Base-by-base conservation (phyloP, 2,888 invertebrate species). In the Acronicta leporina region DNA sequence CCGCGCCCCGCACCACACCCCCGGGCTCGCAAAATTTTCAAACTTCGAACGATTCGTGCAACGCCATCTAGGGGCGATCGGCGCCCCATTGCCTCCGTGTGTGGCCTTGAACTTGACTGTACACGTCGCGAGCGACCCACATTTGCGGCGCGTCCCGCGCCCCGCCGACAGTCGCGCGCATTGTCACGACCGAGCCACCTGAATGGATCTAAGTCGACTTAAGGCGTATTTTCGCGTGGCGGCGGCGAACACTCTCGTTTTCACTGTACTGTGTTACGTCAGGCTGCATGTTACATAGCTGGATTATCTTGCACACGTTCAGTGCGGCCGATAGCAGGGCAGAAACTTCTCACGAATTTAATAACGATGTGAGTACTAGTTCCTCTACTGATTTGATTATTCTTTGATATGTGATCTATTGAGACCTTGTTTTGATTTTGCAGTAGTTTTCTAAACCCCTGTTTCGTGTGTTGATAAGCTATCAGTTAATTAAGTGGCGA, bases 41-140 rank as follows among this genome's bases (percentile, higher is more conserved):
- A 88, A 89, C 85, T 83, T 83, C 86, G 86, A 83, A 87, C 53
- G 70, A 65, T 70, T 87, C 90, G 83, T 84, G 80, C 90, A 92
- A 87, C 94, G 94, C 93, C 94, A 94, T 92, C 93, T 94, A 91
- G 85, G 88, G 86, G 85, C 88, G 88, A 86, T 87, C 71, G 81
- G 84, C 81, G 81, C 84, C 86, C 86, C 82, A 83, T 85, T 73
- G 86, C 87, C 81, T 78, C 76, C 78, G 83, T 82, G 83, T 80
- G 92, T 91, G 89, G 91, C 94, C 93, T 93, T 94, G 94, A 94
- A 94, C 94, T 94, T 94, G 94, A 92, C 91, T 87, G 82, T 83
- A 83, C 65, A 69, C 88, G 87, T 85, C 89, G 89, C 87, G 85
- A 85, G 81, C 92, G 93, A 94, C 93, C 93, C 92, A 93, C 86